These are phyloP conservation scores for Crocodylus rhombifer DNA, from an alignment of 2,797 vertebrate species.

Conservation along the genomic window DNA sequence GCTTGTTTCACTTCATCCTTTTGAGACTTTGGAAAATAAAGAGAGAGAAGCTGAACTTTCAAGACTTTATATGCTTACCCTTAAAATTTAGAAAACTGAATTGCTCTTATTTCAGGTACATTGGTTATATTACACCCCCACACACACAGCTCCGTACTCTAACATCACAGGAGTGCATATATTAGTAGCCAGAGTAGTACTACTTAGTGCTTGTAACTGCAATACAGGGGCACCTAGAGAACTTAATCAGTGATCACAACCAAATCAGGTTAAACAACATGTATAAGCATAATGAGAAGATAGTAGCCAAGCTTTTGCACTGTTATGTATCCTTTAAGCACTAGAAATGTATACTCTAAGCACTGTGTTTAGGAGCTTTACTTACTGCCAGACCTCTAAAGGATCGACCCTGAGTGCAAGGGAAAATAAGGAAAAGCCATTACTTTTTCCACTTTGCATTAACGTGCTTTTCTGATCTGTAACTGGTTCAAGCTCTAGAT, in stretches of 20 bases:
- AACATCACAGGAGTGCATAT: background rate
- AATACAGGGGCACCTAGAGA: background rate
- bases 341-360: background rate
- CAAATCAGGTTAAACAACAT: background rate
- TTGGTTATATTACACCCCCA: constrained; percentile 25
- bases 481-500: background rate
- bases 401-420: rapidly evolving
- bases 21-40: constrained; percentile 29
- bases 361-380: background rate
- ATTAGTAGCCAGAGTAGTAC: background rate
- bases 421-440: background rate
- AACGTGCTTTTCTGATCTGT: background rate
- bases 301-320: background rate
- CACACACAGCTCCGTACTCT: background rate
- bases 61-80: background rate
- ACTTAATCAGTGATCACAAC: background rate
- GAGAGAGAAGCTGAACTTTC: constrained; percentile 26
- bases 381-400: background rate
- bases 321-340: background rate
- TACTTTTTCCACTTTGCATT: rapidly evolving
- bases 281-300: background rate
- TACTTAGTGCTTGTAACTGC: background rate
- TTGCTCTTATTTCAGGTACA: constrained; percentile 8
- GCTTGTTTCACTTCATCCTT: background rate
- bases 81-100: constrained; percentile 17